Base-by-base conservation (phyloP, 2,113 vertebrate species). In the Dolichotis patagonum region DNA sequence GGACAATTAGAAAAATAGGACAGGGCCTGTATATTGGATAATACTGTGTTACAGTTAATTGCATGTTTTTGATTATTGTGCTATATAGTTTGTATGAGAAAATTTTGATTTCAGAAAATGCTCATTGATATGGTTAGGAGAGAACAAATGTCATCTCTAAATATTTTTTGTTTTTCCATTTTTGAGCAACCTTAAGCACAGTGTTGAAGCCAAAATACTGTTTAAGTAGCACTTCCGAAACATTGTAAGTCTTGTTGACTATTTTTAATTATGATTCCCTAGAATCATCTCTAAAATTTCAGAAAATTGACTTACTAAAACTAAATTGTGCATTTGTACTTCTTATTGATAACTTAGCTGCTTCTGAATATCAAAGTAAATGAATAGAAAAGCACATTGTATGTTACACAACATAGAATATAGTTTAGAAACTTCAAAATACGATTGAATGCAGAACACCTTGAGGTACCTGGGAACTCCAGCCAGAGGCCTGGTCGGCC, bases 231-330 rank as follows among this genome's bases (percentile, higher is more conserved):
- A n/a, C 9, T 77, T 93, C 82, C 52, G 52, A 90, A 93, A 96
- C 22, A 4, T 67, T 62, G 13, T 60, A 52, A 52, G 19, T 90
- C 1, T n/a, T 54, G 65, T 92, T 93, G 91, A 60, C 87, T 90
- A 17, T 71, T 69, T 67, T 80, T 88, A 88, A 91, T 88, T 91
- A 49, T 63, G 62, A 32, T 22, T 88, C 49, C 13, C n/a, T 91
- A 46, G 91, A 95, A 63, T 52, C 60, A 78, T 54, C 58, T 83
- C n/a, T 88, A 32, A 84, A 92, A 54, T 85, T 93, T 90, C 43
- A 87, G 54, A 60, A 95, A 90, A 87, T 67, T 83, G 56, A 78
- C 46, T 60, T 58, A 78, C 13, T 77, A 58, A 82, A 93, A 60
- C 11, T 54, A 82, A 94, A 24, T 62, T 90, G 38, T 62, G 3